Evolutionary conservation across 2,888 invertebrate genomes (phyloP), one percentile per base, ranked within the genome.

Genomic region (Ceraclea dissimilis): DNA sequence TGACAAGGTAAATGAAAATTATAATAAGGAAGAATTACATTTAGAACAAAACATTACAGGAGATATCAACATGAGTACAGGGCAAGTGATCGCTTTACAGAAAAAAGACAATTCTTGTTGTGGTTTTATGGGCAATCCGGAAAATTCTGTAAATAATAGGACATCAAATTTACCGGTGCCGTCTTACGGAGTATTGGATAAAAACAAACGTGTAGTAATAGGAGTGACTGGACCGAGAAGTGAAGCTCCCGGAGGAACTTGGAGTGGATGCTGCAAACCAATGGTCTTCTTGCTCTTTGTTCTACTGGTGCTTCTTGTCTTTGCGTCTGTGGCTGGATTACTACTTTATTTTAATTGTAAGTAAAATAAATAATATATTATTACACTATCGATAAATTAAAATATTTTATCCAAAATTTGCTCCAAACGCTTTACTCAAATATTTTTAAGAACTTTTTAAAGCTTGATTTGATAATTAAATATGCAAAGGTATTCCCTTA

Each of bases 301-400:
- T 60, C 76, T 80, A 50, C 71, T 81, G 49, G 71, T 81, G 61
- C 75, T 81, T 60, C 74, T 81, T 59, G 72, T 80, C 58, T 81
- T 81, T 66, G 77, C 81, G 21, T 70, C 80, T 66, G 75, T 81
- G 61, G 80, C 81, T 62, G 80, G 80, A 52, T 75, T 81, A 54
- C 71, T 81, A 47, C 76, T 82, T 56, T 82, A 81, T 68, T 79
- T 79, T 65, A 81, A 81, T 69, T 81, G 82, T 82, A 72, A 74
- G 81, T 80, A 69, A 33, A 4, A n/a, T 39, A 26, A 4, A 26
- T 10, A 26, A 6, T 26, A 26, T 26, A 26, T 6, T 10, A 26
- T 26, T 26, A 26, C 10, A n/a, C n/a, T n/a, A n/a, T n/a, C n/a
- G n/a, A n/a, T n/a, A n/a, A n/a, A n/a, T n/a, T n/a, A n/a, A n/a